phyloP scores from a whole-genome alignment of 2,113 vertebrate species.

The Formicarius rufipectus region DNA sequence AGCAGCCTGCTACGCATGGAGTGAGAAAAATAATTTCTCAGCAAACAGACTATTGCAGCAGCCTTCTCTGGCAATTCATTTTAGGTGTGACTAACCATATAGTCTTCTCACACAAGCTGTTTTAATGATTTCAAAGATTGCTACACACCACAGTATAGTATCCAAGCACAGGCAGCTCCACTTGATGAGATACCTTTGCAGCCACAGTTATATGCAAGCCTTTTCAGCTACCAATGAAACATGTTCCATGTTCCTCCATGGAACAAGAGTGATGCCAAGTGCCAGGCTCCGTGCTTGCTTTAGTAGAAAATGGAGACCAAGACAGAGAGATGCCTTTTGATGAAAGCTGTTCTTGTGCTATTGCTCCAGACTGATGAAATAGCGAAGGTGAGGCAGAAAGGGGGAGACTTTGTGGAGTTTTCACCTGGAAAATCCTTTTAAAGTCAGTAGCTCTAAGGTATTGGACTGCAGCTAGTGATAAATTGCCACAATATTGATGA shows the following conservation, averaged over 20 bases:
- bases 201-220: not conserved
- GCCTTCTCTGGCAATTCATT: not conserved
- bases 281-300: not conserved
- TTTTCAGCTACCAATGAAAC: not conserved
- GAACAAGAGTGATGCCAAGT: not conserved
- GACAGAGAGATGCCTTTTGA: not conserved
- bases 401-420: not conserved
- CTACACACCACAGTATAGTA: not conserved
- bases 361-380: not conserved
- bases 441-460: not conserved
- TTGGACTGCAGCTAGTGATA: not conserved
- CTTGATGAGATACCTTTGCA: not conserved
- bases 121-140: not conserved
- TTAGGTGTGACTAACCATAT: not conserved
- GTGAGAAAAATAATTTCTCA: not conserved
- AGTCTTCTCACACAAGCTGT: not conserved
- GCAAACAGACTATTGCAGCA: not conserved
- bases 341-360: not conserved
- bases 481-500: not conserved
- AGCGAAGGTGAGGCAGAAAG: not conserved
- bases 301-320: not conserved
- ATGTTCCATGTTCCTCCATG: not conserved
- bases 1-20: not conserved
- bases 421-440: not conserved
- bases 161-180: not conserved